Conservation (phyloP, 2,888 invertebrate species). For the Lochmaea crataegi region DNA sequence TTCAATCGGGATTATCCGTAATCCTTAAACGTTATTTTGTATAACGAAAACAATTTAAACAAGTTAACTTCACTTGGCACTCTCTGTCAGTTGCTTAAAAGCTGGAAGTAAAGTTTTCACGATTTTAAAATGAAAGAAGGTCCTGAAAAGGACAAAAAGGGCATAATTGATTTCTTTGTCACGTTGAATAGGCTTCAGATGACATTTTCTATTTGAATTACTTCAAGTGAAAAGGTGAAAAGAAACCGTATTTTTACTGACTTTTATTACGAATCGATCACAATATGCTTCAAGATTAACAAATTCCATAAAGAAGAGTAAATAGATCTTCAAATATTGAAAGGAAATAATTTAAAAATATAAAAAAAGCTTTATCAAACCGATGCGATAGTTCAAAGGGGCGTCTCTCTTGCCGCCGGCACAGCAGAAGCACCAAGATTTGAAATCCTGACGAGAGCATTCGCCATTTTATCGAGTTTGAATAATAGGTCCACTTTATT, state of each 20-base stretch:
- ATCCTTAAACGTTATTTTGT: not conserved
- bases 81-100: conserved; percentile 21
- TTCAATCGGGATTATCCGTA: not conserved
- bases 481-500: no score
- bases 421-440: no score
- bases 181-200: conserved; percentile 25
- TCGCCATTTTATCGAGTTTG: no score
- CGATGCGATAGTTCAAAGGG: no score
- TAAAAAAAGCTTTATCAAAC: not conserved
- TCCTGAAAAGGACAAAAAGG: conserved; percentile 23
- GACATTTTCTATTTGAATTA: conserved; percentile 29
- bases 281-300: conserved; percentile 22
- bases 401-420: no score
- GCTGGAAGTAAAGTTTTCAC: conserved; percentile 23
- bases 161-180: conserved; percentile 33
- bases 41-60: conserved; percentile 19
- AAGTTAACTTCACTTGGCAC: conserved; percentile 10
- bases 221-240: conserved; percentile 21
- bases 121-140: conserved; percentile 12
- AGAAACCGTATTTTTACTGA: conserved; percentile 19
- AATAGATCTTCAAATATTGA: conserved; percentile 19
- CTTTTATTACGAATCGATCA: conserved; percentile 30
- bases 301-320: conserved; percentile 18
- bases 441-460: no score
- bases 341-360: conserved; percentile 2